These are phyloP conservation scores for Sycophila sp. DNA, from an alignment of 1,140 invertebrate species.

Conservation along the genomic window DNA sequence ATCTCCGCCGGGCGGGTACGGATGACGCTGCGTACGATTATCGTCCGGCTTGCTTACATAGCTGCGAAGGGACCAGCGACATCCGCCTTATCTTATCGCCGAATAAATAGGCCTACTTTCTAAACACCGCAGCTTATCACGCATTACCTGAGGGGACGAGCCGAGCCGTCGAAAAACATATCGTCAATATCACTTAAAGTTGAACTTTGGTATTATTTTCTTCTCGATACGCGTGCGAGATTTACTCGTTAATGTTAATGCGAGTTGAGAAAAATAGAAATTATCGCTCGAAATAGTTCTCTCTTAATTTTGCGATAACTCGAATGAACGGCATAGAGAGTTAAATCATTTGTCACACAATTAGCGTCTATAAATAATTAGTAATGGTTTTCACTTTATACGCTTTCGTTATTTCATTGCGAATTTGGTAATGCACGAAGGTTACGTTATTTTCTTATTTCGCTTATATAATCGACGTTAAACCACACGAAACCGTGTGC, in stretches of 20 bases:
- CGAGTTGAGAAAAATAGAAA: too few species aligned
- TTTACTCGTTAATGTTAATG: too few species aligned
- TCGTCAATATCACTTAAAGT: neutral
- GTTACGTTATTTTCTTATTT: conserved; percentile 33
- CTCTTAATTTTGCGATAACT: too few species aligned
- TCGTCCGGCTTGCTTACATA: conserved; percentile 20
- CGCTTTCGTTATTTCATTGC: conserved; percentile 6
- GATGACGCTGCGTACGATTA: conserved; percentile 22
- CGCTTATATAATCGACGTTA: conserved; percentile 28
- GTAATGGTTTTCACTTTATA: conserved; percentile 25
- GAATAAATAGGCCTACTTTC: conserved; percentile 39
- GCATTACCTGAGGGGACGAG: conserved; percentile 1
- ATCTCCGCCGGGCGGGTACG: neutral
- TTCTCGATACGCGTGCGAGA: too few species aligned
- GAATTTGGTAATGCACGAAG: conserved; percentile 23
- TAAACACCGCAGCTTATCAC: conserved; percentile 18
- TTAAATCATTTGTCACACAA: neutral
- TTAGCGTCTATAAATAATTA: conserved; percentile 20
- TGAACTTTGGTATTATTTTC: neutral
- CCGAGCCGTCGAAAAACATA: conserved; percentile 11
- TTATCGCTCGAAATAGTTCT: neutral
- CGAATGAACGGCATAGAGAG: too few species aligned
- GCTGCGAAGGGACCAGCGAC: conserved; percentile 12
- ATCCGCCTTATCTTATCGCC: conserved; percentile 36
- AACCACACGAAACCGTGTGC: conserved; percentile 29